These are phyloP conservation scores for Hypomecis punctinalis DNA, from an alignment of 2,888 invertebrate genomes.

Conservation along the genomic window DNA sequence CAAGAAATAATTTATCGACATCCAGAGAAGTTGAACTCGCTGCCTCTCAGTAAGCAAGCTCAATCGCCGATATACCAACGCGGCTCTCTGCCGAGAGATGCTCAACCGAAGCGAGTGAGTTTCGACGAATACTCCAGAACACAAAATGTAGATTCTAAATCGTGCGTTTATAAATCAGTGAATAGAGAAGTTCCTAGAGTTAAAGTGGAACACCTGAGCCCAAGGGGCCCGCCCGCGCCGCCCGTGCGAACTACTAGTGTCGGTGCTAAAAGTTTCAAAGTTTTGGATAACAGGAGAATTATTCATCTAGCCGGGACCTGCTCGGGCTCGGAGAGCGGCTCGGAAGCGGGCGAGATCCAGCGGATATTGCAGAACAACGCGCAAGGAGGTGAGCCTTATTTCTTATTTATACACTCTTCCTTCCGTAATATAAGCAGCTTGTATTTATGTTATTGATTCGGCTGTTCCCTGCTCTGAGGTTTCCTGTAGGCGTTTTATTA, in stretches of 20 bases:
- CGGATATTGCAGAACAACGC: conserved; percentile 81
- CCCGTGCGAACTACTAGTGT: conserved; percentile 75
- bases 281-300: conserved; percentile 53
- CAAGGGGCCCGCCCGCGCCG: conserved; percentile 63
- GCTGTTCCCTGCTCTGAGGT: neutral
- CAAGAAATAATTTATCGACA: conserved; percentile 65
- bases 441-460: conserved; percentile 9
- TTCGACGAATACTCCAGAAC: conserved; percentile 57
- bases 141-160: conserved; percentile 45
- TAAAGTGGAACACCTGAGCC: conserved; percentile 44
- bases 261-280: conserved; percentile 50
- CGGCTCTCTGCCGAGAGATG: conserved; percentile 55
- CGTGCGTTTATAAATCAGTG: conserved; percentile 42
- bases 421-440: neutral
- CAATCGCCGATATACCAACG: conserved; percentile 54
- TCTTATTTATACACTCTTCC: conserved; percentile 22
- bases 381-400: conserved; percentile 54
- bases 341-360: conserved; percentile 89
- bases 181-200: conserved; percentile 40
- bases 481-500: neutral
- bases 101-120: conserved; percentile 66
- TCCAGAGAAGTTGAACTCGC: conserved; percentile 58
- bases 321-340: conserved; percentile 89
- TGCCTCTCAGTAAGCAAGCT: conserved; percentile 46
- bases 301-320: conserved; percentile 50